Evolutionary conservation across 2,797 vertebrate genomes (phyloP).

Genomic region (Schizothorax lantsangensis): DNA sequence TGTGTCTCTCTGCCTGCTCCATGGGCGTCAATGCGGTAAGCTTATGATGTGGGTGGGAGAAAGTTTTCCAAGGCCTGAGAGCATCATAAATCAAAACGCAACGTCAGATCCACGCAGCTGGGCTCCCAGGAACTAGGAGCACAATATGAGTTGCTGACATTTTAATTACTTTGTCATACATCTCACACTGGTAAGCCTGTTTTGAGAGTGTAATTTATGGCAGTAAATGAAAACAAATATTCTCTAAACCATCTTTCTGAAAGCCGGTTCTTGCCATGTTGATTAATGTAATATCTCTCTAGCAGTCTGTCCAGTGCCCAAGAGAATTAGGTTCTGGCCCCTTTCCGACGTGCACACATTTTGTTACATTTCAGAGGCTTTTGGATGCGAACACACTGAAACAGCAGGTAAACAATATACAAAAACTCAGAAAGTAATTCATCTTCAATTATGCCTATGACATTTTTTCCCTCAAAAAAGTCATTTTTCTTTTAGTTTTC

Average conservation of each 20-base stretch:
- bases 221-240: conserved; percentile 67
- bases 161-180: conserved; percentile 67
- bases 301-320: conserved; percentile 47
- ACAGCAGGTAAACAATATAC: conserved; percentile 53
- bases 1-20: conserved; percentile 39
- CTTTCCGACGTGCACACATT: conserved; percentile 19
- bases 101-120: conserved; percentile 52
- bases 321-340: conserved; percentile 53
- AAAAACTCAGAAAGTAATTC: conserved; percentile 41
- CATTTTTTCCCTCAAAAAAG: background rate
- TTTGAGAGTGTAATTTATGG: conserved; percentile 62
- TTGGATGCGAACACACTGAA: conserved; percentile 40
- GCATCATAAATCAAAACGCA: conserved; percentile 65
- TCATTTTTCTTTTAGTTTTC: conserved; percentile 13
- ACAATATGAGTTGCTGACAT: conserved; percentile 64
- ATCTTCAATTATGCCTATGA: conserved; percentile 34
- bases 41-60: conserved; percentile 43
- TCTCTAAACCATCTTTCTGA: conserved; percentile 59
- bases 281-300: conserved; percentile 63
- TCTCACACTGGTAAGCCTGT: conserved; percentile 57
- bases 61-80: conserved; percentile 47
- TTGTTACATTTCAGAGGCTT: conserved; percentile 45
- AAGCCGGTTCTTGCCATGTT: conserved; percentile 58
- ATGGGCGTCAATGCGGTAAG: conserved; percentile 31
- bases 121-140: conserved; percentile 54